These are phyloP conservation scores for Callopanchax toddi DNA, from an alignment of 2,113 vertebrate species.

Conservation along the genomic window DNA sequence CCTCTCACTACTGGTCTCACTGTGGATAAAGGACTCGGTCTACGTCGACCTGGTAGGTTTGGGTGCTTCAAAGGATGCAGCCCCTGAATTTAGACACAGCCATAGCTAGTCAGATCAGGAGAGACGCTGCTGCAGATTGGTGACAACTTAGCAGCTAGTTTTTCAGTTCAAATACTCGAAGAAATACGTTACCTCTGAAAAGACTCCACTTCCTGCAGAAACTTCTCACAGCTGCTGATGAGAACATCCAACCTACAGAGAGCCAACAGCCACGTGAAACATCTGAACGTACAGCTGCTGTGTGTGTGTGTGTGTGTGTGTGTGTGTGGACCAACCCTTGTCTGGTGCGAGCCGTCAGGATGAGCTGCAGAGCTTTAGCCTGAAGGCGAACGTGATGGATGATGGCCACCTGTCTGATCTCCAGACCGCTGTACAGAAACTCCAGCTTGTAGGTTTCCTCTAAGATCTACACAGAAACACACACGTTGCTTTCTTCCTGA, in stretches of 20 bases:
- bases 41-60: too few species aligned
- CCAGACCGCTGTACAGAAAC: constrained; percentile 94
- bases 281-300: too few species aligned
- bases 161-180: too few species aligned
- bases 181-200: constrained; percentile 87
- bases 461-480: constrained; percentile 84
- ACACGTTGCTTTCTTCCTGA: background rate
- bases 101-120: too few species aligned
- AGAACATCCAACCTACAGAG: constrained; percentile 86
- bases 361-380: constrained; percentile 91
- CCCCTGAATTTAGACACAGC: too few species aligned
- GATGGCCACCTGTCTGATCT: constrained; percentile 89
- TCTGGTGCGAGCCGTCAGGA: constrained; percentile 86
- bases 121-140: too few species aligned
- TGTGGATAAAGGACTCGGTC: too few species aligned
- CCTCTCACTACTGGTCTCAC: too few species aligned
- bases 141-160: too few species aligned
- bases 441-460: constrained; percentile 97
- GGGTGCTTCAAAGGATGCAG: too few species aligned
- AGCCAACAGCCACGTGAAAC: background rate
- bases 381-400: constrained; percentile 95
- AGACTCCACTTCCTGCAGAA: constrained; percentile 91
- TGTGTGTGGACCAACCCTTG: constrained; percentile 82
- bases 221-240: constrained; percentile 90
- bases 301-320: background rate